A percentile compares a stretch with the other conserved stretches of the same genome.
Conservation (phyloP, 1,140 invertebrate species). For the Drosophila kanapiae region DNA sequence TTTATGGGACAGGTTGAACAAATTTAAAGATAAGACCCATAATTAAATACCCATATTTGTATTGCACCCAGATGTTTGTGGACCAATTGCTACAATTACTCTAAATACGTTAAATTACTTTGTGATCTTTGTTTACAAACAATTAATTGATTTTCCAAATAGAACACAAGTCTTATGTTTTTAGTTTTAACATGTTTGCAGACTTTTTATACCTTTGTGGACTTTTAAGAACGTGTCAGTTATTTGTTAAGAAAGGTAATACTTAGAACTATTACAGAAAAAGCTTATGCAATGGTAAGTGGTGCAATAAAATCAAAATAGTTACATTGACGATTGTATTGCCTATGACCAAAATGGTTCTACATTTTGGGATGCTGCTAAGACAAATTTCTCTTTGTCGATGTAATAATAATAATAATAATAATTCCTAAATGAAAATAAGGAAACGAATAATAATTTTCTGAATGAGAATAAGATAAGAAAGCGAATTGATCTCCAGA, state of each 20-base stretch:
- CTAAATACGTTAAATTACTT: slow-evolving; percentile 4
- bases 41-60: slow-evolving; percentile 1
- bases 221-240: too few species aligned
- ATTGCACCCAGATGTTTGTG: slow-evolving; percentile 3
- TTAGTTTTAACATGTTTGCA: too few species aligned
- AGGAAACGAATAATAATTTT: slow-evolving; percentile 3
- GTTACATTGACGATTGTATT: too few species aligned
- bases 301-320: slow-evolving; percentile 4
- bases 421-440: slow-evolving; percentile 19
- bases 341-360: slow-evolving; percentile 17
- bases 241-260: too few species aligned
- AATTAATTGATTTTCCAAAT: too few species aligned
- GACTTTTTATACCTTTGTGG: too few species aligned
- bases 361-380: slow-evolving; percentile 14
- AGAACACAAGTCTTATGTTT: too few species aligned
- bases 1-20: background rate
- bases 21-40: slow-evolving; percentile 5
- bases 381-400: slow-evolving; percentile 17
- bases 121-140: background rate
- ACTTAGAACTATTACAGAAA: slow-evolving; percentile 19
- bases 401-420: too few species aligned
- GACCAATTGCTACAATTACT: background rate
- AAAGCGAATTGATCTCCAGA: background rate
- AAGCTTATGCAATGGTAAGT: slow-evolving; percentile 21
- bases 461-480: slow-evolving; percentile 18